Evolutionary conservation across 2,797 vertebrate species (phyloP), one percentile per base, ranked within the genome.

Genomic region (Dermochelys coriacea): DNA sequence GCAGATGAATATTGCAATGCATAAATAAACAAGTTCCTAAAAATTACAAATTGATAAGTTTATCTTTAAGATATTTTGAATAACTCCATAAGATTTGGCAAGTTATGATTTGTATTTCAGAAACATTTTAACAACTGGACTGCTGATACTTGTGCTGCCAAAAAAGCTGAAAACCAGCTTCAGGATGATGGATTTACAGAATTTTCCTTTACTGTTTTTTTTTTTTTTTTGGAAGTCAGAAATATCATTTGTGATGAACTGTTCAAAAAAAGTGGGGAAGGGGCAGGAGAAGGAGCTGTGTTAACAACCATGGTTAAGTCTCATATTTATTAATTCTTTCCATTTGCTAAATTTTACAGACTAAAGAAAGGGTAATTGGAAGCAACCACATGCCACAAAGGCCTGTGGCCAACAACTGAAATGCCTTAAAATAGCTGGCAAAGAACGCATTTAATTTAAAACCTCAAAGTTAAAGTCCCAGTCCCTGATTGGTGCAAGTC

Each of bases 21-120:
- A 21, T 84, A 89, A 90, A 54, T 29, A 84, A 74, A 34, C 79
- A 93, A 77, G 71, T 91, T 92, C 82, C 85, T 84, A 64, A 89
- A 93, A 77, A 54, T 21, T 54, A 23, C 61, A 86, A 80, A 71
- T 61, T n/a, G 8, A 61, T 90, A 92, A 78, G 54, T 74, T 96
- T 96, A 91, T 85, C 21, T 88, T 47, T 50, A 87, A 8, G 12
- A 86, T 86, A 84, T 80, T 94, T 93, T 83, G 94, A 96, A 96
- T n/a, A 68, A 86, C n/a, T 55, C 93, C 74, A 12, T 80, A 91
- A 96, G 84, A 57, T 55, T 57, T 86, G 88, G 29, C 54, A 94
- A 91, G 51, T 68, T 89, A 95, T 90, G 57, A 87, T 51, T 80
- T 82, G 37, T 51, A 84, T 75, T 97, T 91, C 84, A 88, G 86